Percentiles rank a stretch among this genome's conserved stretches.
phyloP scores from a whole-genome alignment of 1,140 invertebrate genomes.

The Paraescarpia echinospica region DNA sequence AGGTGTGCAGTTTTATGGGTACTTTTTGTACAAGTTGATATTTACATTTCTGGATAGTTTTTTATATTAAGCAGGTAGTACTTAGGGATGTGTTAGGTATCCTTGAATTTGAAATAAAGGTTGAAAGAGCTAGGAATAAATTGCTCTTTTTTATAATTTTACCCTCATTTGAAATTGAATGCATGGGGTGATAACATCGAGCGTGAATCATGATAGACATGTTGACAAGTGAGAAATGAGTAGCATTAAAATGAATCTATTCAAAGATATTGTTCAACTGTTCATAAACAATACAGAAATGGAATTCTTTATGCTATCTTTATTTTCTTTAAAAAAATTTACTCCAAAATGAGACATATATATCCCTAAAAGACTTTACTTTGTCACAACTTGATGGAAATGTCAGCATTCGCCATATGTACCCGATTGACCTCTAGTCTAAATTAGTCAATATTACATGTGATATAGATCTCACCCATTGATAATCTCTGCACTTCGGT shows the following conservation, averaged over 20 bases:
- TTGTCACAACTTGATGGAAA: not conserved
- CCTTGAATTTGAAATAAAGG: no score
- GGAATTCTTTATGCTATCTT: no score
- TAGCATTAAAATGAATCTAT: not conserved
- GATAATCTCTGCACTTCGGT: not conserved
- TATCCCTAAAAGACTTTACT: not conserved
- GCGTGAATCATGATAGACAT: not conserved
- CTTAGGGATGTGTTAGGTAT: no score
- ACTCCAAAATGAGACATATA: not conserved
- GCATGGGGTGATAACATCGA: no score
- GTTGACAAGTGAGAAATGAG: not conserved
- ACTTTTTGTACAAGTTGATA: no score
- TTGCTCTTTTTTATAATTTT: no score
- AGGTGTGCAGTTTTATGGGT: no score
- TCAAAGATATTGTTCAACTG: not conserved
- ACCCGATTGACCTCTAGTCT: not conserved
- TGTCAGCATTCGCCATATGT: not conserved
- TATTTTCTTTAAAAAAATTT: not conserved
- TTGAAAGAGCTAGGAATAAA: no score
- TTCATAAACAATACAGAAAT: not conserved
- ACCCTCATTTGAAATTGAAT: no score
- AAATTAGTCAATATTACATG: not conserved
- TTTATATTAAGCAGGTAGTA: no score
- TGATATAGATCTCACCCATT: not conserved
- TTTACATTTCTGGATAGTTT: no score